These are phyloP conservation scores for Tonatia bakeri DNA, from an alignment of 2,113 vertebrate species.

Conservation along the genomic window DNA sequence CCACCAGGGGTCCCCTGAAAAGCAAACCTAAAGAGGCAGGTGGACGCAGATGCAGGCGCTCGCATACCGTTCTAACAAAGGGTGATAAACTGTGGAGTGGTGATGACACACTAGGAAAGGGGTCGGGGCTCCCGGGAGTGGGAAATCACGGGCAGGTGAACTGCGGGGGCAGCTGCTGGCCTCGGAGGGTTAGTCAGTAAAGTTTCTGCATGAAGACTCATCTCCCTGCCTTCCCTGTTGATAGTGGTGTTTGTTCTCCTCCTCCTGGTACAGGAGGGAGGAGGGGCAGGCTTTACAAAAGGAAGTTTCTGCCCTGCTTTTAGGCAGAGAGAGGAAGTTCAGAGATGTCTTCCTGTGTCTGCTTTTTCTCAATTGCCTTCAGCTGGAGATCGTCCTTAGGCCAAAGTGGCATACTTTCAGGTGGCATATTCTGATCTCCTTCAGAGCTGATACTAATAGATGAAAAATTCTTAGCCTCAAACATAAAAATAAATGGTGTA, in stretches of 20 bases:
- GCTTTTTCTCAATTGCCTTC: not conserved
- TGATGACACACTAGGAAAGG: not conserved
- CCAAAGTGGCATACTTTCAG: not conserved
- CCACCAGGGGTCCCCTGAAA: not conserved
- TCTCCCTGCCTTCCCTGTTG: not conserved
- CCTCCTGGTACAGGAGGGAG: not conserved
- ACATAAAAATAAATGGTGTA: not conserved
- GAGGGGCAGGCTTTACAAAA: not conserved
- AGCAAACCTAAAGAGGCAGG: not conserved
- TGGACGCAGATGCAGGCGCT: not conserved
- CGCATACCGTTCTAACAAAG: not conserved
- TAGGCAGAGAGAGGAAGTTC: not conserved
- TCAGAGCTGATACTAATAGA: not conserved
- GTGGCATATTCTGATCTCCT: not conserved
- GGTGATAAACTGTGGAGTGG: not conserved
- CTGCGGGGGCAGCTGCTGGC: accelerated
- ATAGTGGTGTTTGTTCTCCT: not conserved
- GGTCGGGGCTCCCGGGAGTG: not conserved
- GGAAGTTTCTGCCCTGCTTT: not conserved
- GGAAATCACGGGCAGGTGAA: accelerated
- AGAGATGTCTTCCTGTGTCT: not conserved
- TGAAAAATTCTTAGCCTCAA: not conserved
- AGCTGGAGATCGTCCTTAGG: not conserved
- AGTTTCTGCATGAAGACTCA: not conserved
- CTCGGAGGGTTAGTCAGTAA: not conserved